Evolutionary conservation across 2,797 vertebrate species (phyloP), one percentile per base, ranked within the genome.

Genomic region (Spizella passerina): DNA sequence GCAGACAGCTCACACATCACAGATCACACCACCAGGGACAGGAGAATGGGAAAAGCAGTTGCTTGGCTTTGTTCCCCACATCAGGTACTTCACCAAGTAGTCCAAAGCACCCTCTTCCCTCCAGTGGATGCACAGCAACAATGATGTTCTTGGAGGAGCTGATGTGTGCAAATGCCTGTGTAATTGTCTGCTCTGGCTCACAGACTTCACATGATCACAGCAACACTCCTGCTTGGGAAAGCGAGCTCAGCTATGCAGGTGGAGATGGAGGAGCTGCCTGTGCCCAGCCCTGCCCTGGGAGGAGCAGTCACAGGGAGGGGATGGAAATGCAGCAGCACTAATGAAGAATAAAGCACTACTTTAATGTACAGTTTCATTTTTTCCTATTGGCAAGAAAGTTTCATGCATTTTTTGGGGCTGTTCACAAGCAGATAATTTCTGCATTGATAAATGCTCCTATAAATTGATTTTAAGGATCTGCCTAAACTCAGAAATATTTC

Each of bases 391-490:
- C n/a, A 66, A 82, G 61, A 20, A 53, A 27, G 5, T 44, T 66
- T 17, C 44, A 38, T 7, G 3, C 34, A 14, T 24, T 75, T 57
- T 50, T 47, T 1, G 14, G 16, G 3, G 20, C 50, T 68, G 7
- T 21, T 78, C 36, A 32, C 0, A 0, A 61, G 29, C 6, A 80
- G 59, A 47, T 77, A 1, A 78, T 66, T 90, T 91, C 52, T 79
- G 17, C 50, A 72, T 84, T 69, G 76, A 79, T 29, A 89, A 84
- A 27, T 20, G n/a, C 50, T 79, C 57, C 68, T 65, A 27, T 75
- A 88, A 76, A 92, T 88, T 82, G 70, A 76, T 76, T 92, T 95
- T 72, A 76, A 84, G 70, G n/a, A 22, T 60, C 59, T 76, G 72
- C 46, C 84, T 82, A 88, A 66, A 71, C 26, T 70, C 34, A 41